Conservation (phyloP, 2,888 invertebrate species). For the Calephelis perditalis region DNA sequence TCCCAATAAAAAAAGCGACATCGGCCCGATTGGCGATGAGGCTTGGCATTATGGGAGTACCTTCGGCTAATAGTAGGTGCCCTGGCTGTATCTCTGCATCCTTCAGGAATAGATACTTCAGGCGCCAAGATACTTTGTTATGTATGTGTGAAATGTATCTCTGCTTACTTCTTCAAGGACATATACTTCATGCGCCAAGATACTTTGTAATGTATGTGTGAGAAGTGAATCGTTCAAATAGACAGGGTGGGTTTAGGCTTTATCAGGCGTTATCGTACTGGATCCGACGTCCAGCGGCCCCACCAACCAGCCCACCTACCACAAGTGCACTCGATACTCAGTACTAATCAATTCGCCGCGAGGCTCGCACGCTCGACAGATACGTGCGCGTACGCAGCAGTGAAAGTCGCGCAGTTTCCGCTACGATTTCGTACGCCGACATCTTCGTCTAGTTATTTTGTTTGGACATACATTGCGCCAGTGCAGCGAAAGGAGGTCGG, state of each 20-base stretch:
- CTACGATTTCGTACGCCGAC: constrained; percentile 64
- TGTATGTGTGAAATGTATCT: no score
- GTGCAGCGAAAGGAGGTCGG: constrained; percentile 75
- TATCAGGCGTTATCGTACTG: constrained; percentile 49
- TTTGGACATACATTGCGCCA: constrained; percentile 67
- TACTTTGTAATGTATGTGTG: no score
- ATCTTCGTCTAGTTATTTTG: constrained; percentile 73
- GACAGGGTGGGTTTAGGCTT: constrained; percentile 44
- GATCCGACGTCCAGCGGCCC: constrained; percentile 32
- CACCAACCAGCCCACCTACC: constrained; percentile 33
- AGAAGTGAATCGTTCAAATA: constrained; percentile 24
- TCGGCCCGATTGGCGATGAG: no score
- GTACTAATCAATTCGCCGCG: constrained; percentile 61
- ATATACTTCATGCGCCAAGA: no score
- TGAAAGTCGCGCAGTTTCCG: constrained; percentile 73
- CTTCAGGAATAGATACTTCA: no score
- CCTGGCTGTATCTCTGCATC: no score
- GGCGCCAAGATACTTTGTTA: no score
- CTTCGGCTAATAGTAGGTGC: no score
- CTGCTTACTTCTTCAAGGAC: no score
- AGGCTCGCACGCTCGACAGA: constrained; percentile 59
- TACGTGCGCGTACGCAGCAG: constrained; percentile 45
- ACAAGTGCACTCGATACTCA: constrained; percentile 33
- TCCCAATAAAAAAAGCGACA: no score
- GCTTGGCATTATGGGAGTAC: no score